Base-by-base conservation (phyloP, 2,113 vertebrate genomes). In the Ammodytes marinus region DNA sequence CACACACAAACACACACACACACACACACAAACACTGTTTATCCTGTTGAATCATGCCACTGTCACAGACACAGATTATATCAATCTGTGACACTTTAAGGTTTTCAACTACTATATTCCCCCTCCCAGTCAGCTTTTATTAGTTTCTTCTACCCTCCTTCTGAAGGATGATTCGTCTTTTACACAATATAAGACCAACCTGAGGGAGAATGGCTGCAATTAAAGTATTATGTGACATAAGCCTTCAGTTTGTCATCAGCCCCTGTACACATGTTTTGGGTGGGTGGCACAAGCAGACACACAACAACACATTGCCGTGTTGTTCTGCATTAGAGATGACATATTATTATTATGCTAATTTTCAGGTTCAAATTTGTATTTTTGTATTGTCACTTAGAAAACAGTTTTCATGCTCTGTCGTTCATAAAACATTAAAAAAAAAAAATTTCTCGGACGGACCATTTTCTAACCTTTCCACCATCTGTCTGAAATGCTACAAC, bases 11-110 rank as follows among this genome's bases (percentile, higher is more conserved):
- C 63, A 39, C 81, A 57, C 27, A 27, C 54, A n/a, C 35, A 57
- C 42, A 73, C 60, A 63, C n/a, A 55, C 67, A 43, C 59, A 60
- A 17, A 15, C 63, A 15, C 11, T 77, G 67, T 90, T 82, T 84
- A 76, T 83, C 69, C 61, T 74, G 77, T 47, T 79, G 79, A 83
- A 77, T 87, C 47, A 59, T 39, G 52, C 39, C 43, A 11, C 88
- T 79, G 84, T 86, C 79, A 83, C 17, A 60, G 75, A 79, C 77
- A 90, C 84, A 61, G 46, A 91, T 86, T 77, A 75, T 68, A 72
- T 68, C 27, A 27, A 27, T 27, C 77, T 13, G 11, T 46, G 50
- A 86, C 68, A 57, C 80, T 77, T 40, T 40, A 35, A 79, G 57
- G 77, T 70, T 78, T 82, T 55, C 69, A 52, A 39, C 71, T 76